phyloP scores from a whole-genome alignment of 2,797 vertebrate species.

The Sebastes flavidus region DNA sequence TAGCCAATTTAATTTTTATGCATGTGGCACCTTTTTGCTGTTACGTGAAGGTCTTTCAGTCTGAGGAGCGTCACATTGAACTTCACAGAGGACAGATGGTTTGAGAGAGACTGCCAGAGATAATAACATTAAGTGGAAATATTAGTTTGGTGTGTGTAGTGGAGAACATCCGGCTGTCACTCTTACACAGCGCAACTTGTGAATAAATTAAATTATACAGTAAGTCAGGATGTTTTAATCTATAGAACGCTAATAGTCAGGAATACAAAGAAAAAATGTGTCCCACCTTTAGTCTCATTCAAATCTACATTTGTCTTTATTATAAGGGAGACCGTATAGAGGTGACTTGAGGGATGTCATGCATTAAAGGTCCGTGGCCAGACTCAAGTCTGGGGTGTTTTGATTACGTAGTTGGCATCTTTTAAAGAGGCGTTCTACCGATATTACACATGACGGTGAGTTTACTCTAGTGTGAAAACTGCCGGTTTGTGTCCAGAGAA shows the following conservation, averaged over 20 bases:
- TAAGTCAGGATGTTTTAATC: background rate
- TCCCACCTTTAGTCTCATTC: background rate
- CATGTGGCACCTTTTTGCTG: background rate
- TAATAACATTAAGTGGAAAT: background rate
- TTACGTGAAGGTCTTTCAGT: background rate
- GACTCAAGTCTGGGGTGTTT: background rate
- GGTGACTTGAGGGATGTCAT: background rate
- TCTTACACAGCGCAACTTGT: background rate
- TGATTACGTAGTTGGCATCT: background rate
- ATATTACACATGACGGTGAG: background rate
- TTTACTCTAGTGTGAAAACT: background rate
- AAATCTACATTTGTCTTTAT: too few relatives aligned
- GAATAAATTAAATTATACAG: background rate
- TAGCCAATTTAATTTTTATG: background rate
- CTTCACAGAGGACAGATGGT: constrained; percentile 17
- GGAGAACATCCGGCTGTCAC: background rate
- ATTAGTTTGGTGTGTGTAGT: background rate
- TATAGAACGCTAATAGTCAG: background rate
- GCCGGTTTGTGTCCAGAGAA: background rate
- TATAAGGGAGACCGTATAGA: too few relatives aligned
- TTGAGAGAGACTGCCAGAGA: background rate
- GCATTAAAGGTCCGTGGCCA: background rate
- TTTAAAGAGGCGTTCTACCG: background rate
- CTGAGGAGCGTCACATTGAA: background rate
- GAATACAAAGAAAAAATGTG: background rate